Conservation (phyloP, 1,140 invertebrate genomes). For the Aleiodes sp. region DNA sequence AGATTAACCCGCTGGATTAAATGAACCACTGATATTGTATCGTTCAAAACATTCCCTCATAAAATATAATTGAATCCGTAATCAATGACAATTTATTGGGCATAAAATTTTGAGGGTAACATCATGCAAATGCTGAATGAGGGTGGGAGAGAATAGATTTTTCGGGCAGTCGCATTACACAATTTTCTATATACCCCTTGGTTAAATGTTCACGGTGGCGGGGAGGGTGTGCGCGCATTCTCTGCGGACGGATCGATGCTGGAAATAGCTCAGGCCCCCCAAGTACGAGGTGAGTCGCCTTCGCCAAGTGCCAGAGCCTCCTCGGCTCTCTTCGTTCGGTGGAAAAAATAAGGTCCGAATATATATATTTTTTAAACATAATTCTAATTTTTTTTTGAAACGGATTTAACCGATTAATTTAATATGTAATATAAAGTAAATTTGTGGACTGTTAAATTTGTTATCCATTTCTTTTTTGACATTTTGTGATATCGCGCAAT, state of each 20-base stretch:
- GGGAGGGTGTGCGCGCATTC: constrained; percentile 51
- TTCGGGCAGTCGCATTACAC: neutral
- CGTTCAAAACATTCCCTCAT: neutral
- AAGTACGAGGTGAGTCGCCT: constrained; percentile 63
- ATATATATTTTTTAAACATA: constrained; percentile 13
- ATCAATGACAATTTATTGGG: neutral
- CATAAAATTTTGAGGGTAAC: no score
- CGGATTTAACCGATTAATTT: no score
- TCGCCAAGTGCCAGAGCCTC: constrained; percentile 59
- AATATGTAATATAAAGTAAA: no score
- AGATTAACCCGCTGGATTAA: neutral
- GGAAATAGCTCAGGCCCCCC: constrained; percentile 53
- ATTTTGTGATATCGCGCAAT: no score
- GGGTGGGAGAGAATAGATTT: neutral
- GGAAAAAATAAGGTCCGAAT: constrained; percentile 17
- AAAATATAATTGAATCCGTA: neutral
- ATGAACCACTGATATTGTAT: neutral
- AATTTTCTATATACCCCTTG: constrained; percentile 12
- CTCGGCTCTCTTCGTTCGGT: constrained; percentile 45
- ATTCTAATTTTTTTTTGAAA: no score
- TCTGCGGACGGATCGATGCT: constrained; percentile 55
- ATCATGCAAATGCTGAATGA: no score
- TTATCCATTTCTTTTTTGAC: no score
- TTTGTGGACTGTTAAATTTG: no score
- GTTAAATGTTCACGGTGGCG: neutral